phyloP scores from a whole-genome alignment of 1,140 invertebrate species.

The Eumeta japonica region DNA sequence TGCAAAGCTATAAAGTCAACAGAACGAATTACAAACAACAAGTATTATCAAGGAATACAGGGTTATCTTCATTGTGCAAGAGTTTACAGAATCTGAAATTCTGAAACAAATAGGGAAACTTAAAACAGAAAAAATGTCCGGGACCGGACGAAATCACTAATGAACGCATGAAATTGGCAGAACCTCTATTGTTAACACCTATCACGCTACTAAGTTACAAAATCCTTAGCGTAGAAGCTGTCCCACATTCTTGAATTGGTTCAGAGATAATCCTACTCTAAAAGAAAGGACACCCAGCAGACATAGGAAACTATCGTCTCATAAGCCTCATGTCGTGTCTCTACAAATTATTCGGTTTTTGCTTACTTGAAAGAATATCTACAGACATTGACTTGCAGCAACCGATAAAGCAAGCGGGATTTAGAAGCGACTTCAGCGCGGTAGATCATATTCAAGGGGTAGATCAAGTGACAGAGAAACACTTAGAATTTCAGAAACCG shows the following conservation, averaged over 20 bases:
- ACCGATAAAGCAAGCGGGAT: constrained; percentile 31
- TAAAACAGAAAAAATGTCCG: too few species aligned
- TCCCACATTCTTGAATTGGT: constrained; percentile 16
- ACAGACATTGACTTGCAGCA: constrained; percentile 19
- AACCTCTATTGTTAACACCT: constrained; percentile 13
- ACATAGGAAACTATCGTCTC: constrained; percentile 33
- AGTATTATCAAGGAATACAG: too few species aligned
- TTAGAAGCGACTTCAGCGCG: constrained; percentile 24
- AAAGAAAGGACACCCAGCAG: constrained; percentile 29
- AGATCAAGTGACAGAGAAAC: constrained; percentile 19
- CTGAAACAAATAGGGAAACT: too few species aligned
- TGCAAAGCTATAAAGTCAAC: constrained; percentile 15
- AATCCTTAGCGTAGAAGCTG: constrained; percentile 17
- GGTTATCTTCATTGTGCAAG: too few species aligned
- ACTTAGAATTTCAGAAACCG: constrained; percentile 16
- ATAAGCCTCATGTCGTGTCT: constrained; percentile 23
- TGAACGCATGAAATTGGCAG: too few species aligned
- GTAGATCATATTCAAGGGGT: constrained; percentile 20
- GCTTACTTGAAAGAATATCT: constrained; percentile 14
- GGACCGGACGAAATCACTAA: too few species aligned
- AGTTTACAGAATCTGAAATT: too few species aligned
- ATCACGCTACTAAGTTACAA: constrained; percentile 15
- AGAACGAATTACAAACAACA: too few species aligned
- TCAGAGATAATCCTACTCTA: constrained; percentile 25
- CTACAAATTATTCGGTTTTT: constrained; percentile 27